Conservation (phyloP, 2,797 vertebrate species). For the Limnodromus scolopaceus region DNA sequence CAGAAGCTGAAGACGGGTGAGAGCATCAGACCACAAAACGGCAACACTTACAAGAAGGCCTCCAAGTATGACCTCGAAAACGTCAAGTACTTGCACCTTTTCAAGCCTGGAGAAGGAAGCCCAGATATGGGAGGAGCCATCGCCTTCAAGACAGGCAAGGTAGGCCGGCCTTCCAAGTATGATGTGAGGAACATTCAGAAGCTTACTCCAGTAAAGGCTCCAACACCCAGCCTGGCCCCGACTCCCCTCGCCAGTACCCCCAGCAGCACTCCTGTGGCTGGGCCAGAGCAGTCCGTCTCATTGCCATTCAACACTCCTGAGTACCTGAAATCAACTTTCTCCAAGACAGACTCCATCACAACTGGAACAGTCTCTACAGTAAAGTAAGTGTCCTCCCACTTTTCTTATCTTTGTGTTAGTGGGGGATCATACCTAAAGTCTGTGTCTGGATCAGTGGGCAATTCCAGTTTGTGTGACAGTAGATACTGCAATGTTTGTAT, state of each 20-base stretch:
- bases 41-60: conserved; percentile 93
- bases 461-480: accelerated
- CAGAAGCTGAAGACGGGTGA: conserved; percentile 97
- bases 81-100: conserved; percentile 96
- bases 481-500: neutral
- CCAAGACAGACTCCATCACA: conserved; percentile 99
- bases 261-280: conserved; percentile 78
- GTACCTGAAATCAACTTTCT: conserved; percentile 97
- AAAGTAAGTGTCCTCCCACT: conserved; percentile 86
- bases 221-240: conserved; percentile 85
- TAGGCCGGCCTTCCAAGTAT: conserved; percentile 97
- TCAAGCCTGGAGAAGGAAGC: conserved; percentile 96
- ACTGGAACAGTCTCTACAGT: conserved; percentile 98
- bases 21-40: conserved; percentile 92
- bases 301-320: conserved; percentile 91
- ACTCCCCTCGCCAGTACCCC: conserved; percentile 82
- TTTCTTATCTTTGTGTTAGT: neutral
- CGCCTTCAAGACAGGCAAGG: conserved; percentile 98
- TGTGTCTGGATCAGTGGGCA: neutral
- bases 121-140: conserved; percentile 98
- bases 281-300: conserved; percentile 86
- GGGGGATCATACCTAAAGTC: neutral
- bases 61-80: conserved; percentile 99
- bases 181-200: conserved; percentile 96
- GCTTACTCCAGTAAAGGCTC: conserved; percentile 88